Evolutionary conservation across 2,888 invertebrate species (phyloP).

Genomic region (Philereme vetulata): DNA sequence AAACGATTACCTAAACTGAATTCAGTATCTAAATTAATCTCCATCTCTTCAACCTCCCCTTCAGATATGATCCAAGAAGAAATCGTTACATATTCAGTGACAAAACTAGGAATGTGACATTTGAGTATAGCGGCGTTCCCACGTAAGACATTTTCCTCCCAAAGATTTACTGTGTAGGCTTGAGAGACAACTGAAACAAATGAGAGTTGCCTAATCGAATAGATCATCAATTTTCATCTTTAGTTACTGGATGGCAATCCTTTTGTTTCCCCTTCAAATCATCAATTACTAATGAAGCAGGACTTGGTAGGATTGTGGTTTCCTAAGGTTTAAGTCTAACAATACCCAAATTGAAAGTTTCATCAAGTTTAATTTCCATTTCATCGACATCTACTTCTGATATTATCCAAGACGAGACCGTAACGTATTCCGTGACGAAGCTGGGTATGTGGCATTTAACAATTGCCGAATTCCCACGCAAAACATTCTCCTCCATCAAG

Average conservation of each 20-base stretch:
- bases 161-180: constrained; percentile 93
- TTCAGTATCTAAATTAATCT: constrained; percentile 75
- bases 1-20: constrained; percentile 67
- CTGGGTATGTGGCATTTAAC: constrained; percentile 96
- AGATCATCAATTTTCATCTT: not conserved
- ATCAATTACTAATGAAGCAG: constrained; percentile 2
- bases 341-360: constrained; percentile 68
- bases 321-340: constrained; percentile 5
- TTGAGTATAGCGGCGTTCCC: constrained; percentile 95
- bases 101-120: constrained; percentile 97
- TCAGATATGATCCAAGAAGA: constrained; percentile 92
- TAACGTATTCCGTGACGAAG: constrained; percentile 95
- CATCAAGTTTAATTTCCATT: constrained; percentile 68
- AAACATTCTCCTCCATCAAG: constrained; percentile 96
- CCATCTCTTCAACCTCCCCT: constrained; percentile 81
- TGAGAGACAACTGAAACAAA: constrained; percentile 92
- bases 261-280: not conserved
- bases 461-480: constrained; percentile 94
- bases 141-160: constrained; percentile 95
- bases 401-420: constrained; percentile 93
- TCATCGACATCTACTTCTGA: constrained; percentile 86
- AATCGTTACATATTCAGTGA: constrained; percentile 94
- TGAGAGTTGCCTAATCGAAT: constrained; percentile 3
- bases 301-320: constrained; percentile 28
- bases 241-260: too few species aligned